Base-by-base conservation (phyloP, 1,140 invertebrate species). In the Pogonognathellus flavescens region DNA sequence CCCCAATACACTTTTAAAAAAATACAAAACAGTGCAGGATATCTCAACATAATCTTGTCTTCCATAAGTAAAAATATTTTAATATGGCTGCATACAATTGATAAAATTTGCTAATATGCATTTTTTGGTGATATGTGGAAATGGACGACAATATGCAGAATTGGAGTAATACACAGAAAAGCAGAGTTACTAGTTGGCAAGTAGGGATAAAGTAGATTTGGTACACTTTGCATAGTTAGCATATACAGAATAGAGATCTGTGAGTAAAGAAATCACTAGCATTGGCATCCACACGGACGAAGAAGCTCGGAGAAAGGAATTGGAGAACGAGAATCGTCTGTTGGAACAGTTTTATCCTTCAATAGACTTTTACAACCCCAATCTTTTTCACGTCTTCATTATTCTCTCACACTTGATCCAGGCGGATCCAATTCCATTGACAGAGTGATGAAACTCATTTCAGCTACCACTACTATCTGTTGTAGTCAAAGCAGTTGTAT, bases 311-410 rank as follows among this genome's bases (percentile, higher is more conserved):
- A 22, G 60, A 22, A 76, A n/a, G 49, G 31, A 50, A 70, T 70
- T 70, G 70, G 49, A 50, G 70, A 50, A 76, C n/a, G 11, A 10
- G 70, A 76, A 76, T 76, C 2, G 70, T 49, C 14, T 49, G 31
- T 13, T 18, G 70, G 70, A 49, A 76, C 70, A 76, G 14, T 76
- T 76, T 76, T 76, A 76, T 76, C 70, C 70, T 31, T 50, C 70
- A 76, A 76, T 49, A 76, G 70, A 76, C 25, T 76, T 76, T 76
- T 76, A 76, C 41, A 76, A 76, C 70, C 70, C 49, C 70, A 76
- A 76, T 76, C 70, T 76, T 76, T 76, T 76, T 76, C 70, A 76
- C 70, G 70, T 76, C 70, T 76, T 76, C 70, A 76, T 76, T 76
- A 76, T 76, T 76, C 70, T 76, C 70, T 76, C 70, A 76, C 70